phyloP scores from a whole-genome alignment of 2,113 vertebrate genomes.

The Esox niger region DNA sequence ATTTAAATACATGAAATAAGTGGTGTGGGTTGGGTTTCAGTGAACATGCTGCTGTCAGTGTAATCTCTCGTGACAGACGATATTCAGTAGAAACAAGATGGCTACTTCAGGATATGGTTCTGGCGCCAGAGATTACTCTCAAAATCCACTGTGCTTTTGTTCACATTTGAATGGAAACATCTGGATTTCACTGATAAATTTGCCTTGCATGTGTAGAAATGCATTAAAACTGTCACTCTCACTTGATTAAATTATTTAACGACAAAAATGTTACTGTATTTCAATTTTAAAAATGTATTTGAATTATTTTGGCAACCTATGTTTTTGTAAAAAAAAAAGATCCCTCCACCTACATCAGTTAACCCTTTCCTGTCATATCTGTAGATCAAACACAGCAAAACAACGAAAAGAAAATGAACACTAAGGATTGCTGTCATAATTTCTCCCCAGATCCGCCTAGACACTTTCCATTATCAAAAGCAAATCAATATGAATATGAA shows the following conservation, averaged over 20 bases:
- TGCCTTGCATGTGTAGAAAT: background rate
- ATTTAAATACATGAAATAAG: constrained; percentile 21
- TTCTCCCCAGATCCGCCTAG: constrained; percentile 59
- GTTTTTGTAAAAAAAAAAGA: too few relatives aligned
- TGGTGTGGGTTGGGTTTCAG: background rate
- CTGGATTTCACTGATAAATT: background rate
- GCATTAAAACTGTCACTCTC: background rate
- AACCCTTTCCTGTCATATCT: constrained; percentile 42
- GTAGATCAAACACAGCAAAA: constrained; percentile 45
- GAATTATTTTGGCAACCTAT: too few relatives aligned
- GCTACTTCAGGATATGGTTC: background rate
- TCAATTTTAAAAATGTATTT: too few relatives aligned
- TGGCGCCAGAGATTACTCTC: background rate
- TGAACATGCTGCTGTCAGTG: background rate
- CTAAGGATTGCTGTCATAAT: constrained; percentile 66
- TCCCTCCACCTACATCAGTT: constrained; percentile 29
- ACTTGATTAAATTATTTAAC: background rate
- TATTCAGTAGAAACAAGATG: too few relatives aligned
- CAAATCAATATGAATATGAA: constrained; percentile 62
- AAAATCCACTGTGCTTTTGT: background rate
- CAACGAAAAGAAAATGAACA: constrained; percentile 47
- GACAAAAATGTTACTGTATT: too few relatives aligned
- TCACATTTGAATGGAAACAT: background rate
- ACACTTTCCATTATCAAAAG: constrained; percentile 63
- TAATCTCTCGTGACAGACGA: too few relatives aligned